A percentile compares a stretch with the other conserved stretches of the same genome.
phyloP scores from a whole-genome alignment of 2,113 vertebrate genomes.

The Hassar affinis region DNA sequence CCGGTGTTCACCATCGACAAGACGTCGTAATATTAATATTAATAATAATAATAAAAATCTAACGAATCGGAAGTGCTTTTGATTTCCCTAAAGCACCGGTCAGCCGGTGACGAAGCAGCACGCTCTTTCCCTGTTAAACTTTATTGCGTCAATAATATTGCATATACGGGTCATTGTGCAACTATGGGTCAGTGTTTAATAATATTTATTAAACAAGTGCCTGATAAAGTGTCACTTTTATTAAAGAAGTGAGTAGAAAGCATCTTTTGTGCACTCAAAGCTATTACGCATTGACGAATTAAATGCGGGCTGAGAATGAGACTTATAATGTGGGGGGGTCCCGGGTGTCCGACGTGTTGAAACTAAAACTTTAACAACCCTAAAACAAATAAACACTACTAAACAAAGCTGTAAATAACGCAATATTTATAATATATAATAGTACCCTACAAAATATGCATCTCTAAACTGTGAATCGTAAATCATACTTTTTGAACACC shows the following conservation, averaged over 20 bases:
- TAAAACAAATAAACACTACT: background rate
- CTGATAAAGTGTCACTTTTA: background rate
- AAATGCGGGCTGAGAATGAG: background rate
- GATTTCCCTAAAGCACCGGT: background rate
- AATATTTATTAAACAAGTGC: background rate
- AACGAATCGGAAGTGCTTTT: background rate
- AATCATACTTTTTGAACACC: background rate
- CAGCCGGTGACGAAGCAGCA: background rate
- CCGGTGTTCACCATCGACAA: background rate
- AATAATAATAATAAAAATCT: too few species aligned
- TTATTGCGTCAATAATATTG: background rate
- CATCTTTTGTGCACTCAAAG: background rate
- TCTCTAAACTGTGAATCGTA: background rate
- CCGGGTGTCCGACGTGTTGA: background rate
- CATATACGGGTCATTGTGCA: background rate
- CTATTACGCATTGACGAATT: background rate
- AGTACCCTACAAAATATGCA: background rate
- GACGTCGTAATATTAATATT: background rate
- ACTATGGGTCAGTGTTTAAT: background rate
- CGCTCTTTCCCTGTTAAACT: background rate
- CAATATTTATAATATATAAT: background rate
- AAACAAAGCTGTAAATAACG: accelerated
- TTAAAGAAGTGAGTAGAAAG: background rate
- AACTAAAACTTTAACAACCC: background rate
- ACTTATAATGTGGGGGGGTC: background rate